Conservation (phyloP, 2,888 invertebrate genomes). For the Drosophila mettleri region DNA sequence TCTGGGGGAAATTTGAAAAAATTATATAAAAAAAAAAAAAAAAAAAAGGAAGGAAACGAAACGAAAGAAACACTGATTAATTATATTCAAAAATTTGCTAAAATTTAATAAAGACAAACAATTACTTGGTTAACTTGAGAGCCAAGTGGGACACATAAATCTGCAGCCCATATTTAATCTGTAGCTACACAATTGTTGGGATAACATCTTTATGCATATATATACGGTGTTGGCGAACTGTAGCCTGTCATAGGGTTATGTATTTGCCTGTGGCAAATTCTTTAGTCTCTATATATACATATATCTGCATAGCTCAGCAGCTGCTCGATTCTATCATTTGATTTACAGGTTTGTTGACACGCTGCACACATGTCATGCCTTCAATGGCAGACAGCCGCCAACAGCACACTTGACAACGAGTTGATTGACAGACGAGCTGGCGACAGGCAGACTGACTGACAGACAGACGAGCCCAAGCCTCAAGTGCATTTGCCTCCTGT, state of each 20-base stretch:
- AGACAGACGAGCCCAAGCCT: constrained; percentile 2
- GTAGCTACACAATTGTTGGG: too few species aligned
- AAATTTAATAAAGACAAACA: background rate
- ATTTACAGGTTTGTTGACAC: constrained; percentile 61
- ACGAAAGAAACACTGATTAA: background rate
- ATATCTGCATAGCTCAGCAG: background rate
- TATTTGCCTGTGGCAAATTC: background rate
- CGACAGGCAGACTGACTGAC: background rate
- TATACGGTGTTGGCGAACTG: too few species aligned
- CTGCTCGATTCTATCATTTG: constrained; percentile 29
- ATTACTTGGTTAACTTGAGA: too few species aligned
- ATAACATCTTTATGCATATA: too few species aligned
- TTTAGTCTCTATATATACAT: background rate
- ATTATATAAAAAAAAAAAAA: background rate
- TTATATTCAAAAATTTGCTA: background rate
- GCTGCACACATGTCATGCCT: constrained; percentile 40
- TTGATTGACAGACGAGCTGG: constrained; percentile 39
- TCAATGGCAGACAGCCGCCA: constrained; percentile 26
- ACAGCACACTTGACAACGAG: constrained; percentile 18
- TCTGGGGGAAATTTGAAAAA: too few species aligned
- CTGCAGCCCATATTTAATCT: too few species aligned
- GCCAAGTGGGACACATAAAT: too few species aligned
- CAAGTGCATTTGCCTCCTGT: constrained; percentile 19
- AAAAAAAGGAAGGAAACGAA: background rate
- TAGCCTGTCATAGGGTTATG: background rate